Conservation (phyloP, 2,888 invertebrate genomes). For the Phania funesta region DNA sequence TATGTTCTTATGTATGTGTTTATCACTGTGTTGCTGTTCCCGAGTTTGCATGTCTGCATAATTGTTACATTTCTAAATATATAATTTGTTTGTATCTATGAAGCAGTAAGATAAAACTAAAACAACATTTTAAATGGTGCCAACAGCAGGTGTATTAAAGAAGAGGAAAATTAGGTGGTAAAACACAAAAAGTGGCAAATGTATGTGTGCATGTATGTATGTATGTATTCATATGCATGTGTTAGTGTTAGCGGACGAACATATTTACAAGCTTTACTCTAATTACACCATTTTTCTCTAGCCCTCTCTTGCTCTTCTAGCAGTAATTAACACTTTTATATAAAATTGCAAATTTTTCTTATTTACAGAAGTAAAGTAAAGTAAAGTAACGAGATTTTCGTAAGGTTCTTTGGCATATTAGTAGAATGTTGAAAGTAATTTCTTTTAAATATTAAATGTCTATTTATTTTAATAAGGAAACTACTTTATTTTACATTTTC, state of each 20-base stretch:
- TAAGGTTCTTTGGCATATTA: not conserved
- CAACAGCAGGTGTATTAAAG: conserved; percentile 10
- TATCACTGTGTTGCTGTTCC: not conserved
- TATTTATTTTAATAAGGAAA: not conserved
- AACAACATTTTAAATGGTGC: conserved; percentile 12
- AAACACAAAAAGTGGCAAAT: not conserved
- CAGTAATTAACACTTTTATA: conserved; percentile 31
- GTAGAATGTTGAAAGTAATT: not conserved
- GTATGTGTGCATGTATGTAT: not conserved
- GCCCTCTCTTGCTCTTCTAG: not conserved
- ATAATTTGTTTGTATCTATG: not conserved
- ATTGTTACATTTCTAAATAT: not conserved
- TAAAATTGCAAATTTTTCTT: not conserved
- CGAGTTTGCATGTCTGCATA: conserved; percentile 12
- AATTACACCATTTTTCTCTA: conserved; percentile 4
- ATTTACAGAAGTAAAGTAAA: no score
- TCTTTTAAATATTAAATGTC: no score
- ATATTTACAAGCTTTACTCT: not conserved
- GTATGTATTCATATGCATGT: not conserved
- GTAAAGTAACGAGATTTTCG: not conserved
- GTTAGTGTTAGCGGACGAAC: not conserved
- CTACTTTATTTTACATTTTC: no score
- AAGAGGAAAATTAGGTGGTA: not conserved
- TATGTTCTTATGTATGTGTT: not conserved
- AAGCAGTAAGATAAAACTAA: conserved; percentile 12